Conservation (phyloP, 2,888 invertebrate genomes). For the Agrochola circellaris region DNA sequence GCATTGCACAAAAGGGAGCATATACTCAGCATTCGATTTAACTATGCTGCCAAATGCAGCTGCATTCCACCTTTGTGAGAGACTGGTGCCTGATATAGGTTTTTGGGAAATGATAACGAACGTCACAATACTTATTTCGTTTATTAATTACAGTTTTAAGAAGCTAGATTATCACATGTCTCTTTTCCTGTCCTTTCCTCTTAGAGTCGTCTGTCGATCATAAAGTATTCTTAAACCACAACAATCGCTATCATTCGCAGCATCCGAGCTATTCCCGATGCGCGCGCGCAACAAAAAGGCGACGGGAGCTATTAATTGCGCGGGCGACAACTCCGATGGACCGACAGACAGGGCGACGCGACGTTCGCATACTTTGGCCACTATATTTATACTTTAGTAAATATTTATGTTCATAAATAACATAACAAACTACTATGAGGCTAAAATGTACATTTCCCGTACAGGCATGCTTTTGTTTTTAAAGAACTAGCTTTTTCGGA, state of each 20-base stretch:
- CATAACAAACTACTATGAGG: too few relatives aligned
- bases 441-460: too few relatives aligned
- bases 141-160: neutral
- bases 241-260: constrained; percentile 44
- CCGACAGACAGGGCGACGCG: constrained; percentile 66
- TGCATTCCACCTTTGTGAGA: too few relatives aligned
- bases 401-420: neutral
- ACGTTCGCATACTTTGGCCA: constrained; percentile 51
- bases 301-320: constrained; percentile 64
- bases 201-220: constrained; percentile 20
- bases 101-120: too few relatives aligned
- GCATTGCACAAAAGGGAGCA: too few relatives aligned
- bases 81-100: too few relatives aligned
- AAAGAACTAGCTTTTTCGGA: neutral
- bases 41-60: neutral
- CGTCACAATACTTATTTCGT: neutral
- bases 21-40: neutral
- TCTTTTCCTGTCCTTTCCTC: too few relatives aligned
- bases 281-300: constrained; percentile 49
- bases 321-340: constrained; percentile 58
- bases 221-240: constrained; percentile 39
- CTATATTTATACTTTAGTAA: constrained; percentile 27
- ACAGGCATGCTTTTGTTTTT: neutral
- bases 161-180: neutral
- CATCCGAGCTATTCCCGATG: constrained; percentile 52